Evolutionary conservation across 2,888 invertebrate species (phyloP).

Genomic region (Hydrotaea diabolus): DNA sequence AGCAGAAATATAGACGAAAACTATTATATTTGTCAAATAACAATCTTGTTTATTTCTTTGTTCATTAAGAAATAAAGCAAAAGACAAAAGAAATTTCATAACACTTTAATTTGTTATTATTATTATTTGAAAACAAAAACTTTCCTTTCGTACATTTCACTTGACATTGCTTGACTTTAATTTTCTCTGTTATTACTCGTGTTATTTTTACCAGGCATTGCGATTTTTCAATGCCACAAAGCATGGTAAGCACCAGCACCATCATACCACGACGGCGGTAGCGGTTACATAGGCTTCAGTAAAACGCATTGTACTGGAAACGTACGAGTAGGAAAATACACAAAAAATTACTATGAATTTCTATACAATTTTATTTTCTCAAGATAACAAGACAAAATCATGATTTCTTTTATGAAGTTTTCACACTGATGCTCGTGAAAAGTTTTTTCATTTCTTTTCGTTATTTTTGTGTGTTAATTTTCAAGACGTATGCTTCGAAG

Average conservation of each 20-base stretch:
- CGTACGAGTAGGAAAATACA: constrained; percentile 35
- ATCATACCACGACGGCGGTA: neutral
- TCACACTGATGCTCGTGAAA: constrained; percentile 60
- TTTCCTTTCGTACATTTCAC: constrained; percentile 57
- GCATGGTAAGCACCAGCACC: neutral
- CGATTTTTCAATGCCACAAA: constrained; percentile 58
- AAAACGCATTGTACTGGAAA: constrained; percentile 30
- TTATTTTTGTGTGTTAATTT: neutral
- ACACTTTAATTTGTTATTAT: neutral
- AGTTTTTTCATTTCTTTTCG: neutral
- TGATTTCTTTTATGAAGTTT: constrained; percentile 48
- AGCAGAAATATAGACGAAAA: too few species aligned
- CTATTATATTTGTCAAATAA: neutral
- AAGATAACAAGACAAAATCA: constrained; percentile 25
- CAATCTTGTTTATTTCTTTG: too few species aligned
- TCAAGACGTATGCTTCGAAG: neutral
- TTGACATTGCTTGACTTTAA: constrained; percentile 63
- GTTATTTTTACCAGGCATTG: neutral
- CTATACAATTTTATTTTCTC: constrained; percentile 48
- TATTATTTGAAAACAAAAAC: constrained; percentile 19
- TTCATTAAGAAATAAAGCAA: too few species aligned
- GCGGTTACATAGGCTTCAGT: too few species aligned
- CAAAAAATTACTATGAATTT: neutral
- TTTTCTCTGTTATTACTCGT: constrained; percentile 30
- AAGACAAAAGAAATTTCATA: neutral